phyloP scores from a whole-genome alignment of 2,113 vertebrate genomes.

The Tyto alba region DNA sequence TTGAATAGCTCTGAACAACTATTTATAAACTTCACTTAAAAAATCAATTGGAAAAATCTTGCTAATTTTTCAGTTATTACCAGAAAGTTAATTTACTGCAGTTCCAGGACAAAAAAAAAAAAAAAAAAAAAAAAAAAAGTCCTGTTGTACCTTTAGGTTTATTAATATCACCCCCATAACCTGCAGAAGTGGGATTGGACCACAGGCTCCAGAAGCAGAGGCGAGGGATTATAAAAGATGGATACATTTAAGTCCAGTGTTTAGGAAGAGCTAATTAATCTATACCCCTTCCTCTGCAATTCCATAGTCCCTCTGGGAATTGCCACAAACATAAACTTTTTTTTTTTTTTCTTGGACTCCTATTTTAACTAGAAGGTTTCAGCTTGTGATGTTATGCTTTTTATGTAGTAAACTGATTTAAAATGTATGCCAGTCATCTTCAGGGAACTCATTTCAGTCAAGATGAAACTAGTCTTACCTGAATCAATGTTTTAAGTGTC shows the following conservation, averaged over 20 bases:
- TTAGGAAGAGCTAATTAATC: slow-evolving; percentile 57
- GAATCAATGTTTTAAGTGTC: slow-evolving; percentile 84
- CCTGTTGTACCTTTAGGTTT: neutral
- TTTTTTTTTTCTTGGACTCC: neutral
- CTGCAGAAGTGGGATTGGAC: neutral
- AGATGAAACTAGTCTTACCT: slow-evolving; percentile 83
- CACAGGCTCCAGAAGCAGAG: neutral
- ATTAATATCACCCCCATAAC: neutral
- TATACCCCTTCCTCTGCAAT: neutral
- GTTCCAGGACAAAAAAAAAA: neutral
- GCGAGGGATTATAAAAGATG: slow-evolving; percentile 6
- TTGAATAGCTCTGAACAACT: slow-evolving; percentile 54
- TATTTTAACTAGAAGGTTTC: slow-evolving; percentile 53
- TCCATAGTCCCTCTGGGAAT: neutral
- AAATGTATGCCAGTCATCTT: slow-evolving; percentile 70
- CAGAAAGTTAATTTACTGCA: neutral
- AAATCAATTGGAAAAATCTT: neutral
- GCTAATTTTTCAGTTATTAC: neutral
- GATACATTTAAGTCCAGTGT: slow-evolving; percentile 27
- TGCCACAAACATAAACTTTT: slow-evolving; percentile 41
- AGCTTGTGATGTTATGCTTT: slow-evolving; percentile 43
- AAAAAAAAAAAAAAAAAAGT: neutral
- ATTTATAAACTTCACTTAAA: slow-evolving; percentile 40
- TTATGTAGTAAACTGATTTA: slow-evolving; percentile 70
- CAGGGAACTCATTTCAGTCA: slow-evolving; percentile 74